Conservation (phyloP, 2,113 vertebrate genomes). For the Erythrocercus mccallii region DNA sequence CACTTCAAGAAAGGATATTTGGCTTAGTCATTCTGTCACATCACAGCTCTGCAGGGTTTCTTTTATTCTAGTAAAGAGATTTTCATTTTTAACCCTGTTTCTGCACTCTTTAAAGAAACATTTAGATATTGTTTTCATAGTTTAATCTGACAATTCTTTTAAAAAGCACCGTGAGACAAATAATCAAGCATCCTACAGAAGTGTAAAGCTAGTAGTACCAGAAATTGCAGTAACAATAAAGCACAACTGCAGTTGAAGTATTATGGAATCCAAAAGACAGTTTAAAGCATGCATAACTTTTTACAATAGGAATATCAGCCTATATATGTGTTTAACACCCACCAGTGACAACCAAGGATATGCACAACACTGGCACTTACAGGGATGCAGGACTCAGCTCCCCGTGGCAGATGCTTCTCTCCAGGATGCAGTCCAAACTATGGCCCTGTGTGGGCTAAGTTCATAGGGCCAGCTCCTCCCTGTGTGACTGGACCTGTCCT, state of each 20-base stretch:
- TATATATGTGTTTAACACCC: background rate
- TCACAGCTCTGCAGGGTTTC: background rate
- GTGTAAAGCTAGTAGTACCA: background rate
- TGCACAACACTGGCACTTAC: background rate
- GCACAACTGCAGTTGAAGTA: background rate
- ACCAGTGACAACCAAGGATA: background rate
- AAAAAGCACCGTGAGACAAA: background rate
- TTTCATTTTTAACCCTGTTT: background rate
- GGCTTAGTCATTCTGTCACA: background rate
- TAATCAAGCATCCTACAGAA: background rate
- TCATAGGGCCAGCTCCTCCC: background rate
- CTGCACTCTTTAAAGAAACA: background rate
- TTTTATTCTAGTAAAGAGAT: background rate
- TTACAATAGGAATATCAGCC: background rate
- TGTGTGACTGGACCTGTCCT: background rate
- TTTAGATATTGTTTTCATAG: background rate
- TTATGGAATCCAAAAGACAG: background rate
- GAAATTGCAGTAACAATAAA: background rate
- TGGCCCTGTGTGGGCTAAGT: background rate
- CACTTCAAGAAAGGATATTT: background rate
- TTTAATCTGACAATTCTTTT: background rate
- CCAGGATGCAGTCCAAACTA: background rate
- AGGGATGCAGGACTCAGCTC: background rate
- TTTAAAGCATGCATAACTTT: background rate
- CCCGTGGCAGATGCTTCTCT: fast-evolving